These are phyloP conservation scores for Mandrillus leucophaeus DNA, from an alignment of 2,113 vertebrate genomes.

Conservation along the genomic window DNA sequence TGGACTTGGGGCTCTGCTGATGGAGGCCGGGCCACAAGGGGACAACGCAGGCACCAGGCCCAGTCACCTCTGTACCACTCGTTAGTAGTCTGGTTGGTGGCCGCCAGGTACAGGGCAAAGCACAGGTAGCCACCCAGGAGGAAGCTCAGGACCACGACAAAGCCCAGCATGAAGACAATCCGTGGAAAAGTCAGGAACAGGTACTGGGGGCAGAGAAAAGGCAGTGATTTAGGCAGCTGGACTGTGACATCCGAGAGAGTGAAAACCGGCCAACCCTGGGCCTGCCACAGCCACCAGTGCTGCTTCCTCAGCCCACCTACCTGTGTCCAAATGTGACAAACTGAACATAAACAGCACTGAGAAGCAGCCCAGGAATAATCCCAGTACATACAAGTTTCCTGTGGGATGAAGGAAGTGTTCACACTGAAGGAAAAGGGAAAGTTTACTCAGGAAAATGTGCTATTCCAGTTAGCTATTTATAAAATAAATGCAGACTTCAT, in stretches of 20 bases:
- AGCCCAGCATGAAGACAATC: constrained; percentile 95
- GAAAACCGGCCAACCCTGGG: neutral
- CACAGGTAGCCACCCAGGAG: constrained; percentile 90
- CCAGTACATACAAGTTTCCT: neutral
- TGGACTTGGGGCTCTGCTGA: neutral
- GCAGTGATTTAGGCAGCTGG: neutral
- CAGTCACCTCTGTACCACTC: constrained; percentile 92
- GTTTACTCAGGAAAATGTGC: neutral
- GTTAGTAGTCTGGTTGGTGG: constrained; percentile 94
- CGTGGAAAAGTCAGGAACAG: constrained; percentile 96
- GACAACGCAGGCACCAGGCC: constrained; percentile 57
- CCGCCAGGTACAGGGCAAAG: constrained; percentile 89
- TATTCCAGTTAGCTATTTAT: neutral
- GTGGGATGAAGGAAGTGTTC: neutral
- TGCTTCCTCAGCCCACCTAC: neutral
- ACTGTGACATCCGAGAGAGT: neutral
- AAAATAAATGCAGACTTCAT: neutral
- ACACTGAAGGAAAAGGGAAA: neutral
- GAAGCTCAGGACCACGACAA: constrained; percentile 89
- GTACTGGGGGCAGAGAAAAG: constrained; percentile 84
- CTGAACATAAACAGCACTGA: neutral
- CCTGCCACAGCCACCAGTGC: neutral
- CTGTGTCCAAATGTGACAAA: neutral
- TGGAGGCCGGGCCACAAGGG: neutral
- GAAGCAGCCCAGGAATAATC: neutral